Evolutionary conservation across 2,888 invertebrate species (phyloP), one percentile per base, ranked within the genome.

Genomic region (Drosophila peninsularis): DNA sequence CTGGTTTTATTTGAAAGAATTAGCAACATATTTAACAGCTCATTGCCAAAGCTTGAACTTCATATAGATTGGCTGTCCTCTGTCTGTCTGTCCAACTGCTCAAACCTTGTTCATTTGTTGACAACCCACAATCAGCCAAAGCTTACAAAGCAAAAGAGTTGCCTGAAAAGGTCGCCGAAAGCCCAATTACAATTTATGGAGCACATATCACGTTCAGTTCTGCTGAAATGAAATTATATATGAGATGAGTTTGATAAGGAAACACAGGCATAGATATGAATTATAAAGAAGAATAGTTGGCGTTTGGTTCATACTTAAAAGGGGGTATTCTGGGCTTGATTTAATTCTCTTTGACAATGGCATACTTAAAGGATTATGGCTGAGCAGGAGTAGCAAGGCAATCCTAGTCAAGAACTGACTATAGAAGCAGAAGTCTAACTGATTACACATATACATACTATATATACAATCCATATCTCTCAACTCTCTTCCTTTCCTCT

Each of bases 1-100:
- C 56, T 42, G 49, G 7, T 57, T 69, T 64, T 13, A 34, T 65
- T 45, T 55, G 10, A 34, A 45, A 21, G 49, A 74, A 77, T 77
- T 82, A 60, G 50, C 77, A 60, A 30, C 42, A 53, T 27, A 44
- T 34, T 44, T 30, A 45, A 44, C n/a, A 53, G 7, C 45, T 62
- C 30, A 50, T 71, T 57, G 41, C 32, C 57, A 53, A 41, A 45
- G 24, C 5, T 41, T 61, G 17, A 49, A 36, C 53, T 21, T 56
- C 13, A 55, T 34, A 39, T 36, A 30, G 13, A 2, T 24, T 19
- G 24, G 4, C 24, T 24, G 24, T 24, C 24, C 24, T 24, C 24
- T 24, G 24, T 24, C 24, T 45, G 17, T 13, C 17, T 24, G 24
- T 24, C 24, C 24, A 5, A 5, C 3, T 24, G 24, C 5, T 24